Percentiles rank a stretch among this genome's conserved stretches.
These are phyloP conservation scores for Chaetodon trifascialis DNA, from an alignment of 2,113 vertebrate species.

Conservation along the genomic window DNA sequence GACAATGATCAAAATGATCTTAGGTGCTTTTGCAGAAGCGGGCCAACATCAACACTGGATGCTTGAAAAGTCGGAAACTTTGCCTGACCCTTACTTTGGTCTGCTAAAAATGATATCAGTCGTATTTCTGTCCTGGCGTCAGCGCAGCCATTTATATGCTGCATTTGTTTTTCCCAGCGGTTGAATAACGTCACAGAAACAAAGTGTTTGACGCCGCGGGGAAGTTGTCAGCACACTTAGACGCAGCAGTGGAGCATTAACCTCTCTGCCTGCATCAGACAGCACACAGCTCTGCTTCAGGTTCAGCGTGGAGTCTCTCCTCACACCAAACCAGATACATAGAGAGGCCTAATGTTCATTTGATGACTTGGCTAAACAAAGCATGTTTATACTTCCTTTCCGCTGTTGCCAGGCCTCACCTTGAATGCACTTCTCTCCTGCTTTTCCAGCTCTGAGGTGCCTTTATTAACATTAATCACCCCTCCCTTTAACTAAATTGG, in stretches of 20 bases:
- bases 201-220: slow-evolving; percentile 37
- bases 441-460: slow-evolving; percentile 62
- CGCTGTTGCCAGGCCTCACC: slow-evolving; percentile 61
- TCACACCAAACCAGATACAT: slow-evolving; percentile 42
- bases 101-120: slow-evolving; percentile 52
- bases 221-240: slow-evolving; percentile 50
- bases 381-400: slow-evolving; percentile 67
- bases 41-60: slow-evolving; percentile 53
- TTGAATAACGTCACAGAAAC: slow-evolving; percentile 50
- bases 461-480: slow-evolving; percentile 71
- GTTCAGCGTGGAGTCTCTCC: slow-evolving; percentile 12
- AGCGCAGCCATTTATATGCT: slow-evolving; percentile 36
- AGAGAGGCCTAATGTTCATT: slow-evolving; percentile 57
- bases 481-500: slow-evolving; percentile 72
- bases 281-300: slow-evolving; percentile 8
- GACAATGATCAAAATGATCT: slow-evolving; percentile 50
- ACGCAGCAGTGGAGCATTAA: slow-evolving; percentile 50
- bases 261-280: slow-evolving; percentile 39
- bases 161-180: slow-evolving; percentile 50
- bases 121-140: slow-evolving; percentile 52
- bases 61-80: slow-evolving; percentile 32
- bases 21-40: not conserved
- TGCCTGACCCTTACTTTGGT: slow-evolving; percentile 43
- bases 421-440: slow-evolving; percentile 65
- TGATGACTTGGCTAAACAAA: slow-evolving; percentile 62